A percentile compares a stretch with the other conserved stretches of the same genome.
Conservation (phyloP, 2,113 vertebrate genomes). For the Centrocercus urophasianus region DNA sequence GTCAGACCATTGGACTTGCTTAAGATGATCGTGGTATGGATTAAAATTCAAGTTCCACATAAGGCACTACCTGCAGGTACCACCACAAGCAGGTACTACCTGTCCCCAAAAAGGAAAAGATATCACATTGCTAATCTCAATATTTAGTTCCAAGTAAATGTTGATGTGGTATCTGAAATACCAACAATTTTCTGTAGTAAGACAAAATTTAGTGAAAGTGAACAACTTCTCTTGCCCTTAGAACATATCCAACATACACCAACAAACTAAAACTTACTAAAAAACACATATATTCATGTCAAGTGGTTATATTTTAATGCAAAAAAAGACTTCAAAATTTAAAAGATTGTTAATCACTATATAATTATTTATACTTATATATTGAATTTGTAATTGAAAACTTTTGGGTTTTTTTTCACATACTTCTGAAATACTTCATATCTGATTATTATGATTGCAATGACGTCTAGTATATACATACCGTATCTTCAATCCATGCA, state of each 20-base stretch:
- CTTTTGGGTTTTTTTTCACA: not conserved
- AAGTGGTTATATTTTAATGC: not conserved
- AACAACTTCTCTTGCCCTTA: not conserved
- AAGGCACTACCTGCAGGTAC: not conserved
- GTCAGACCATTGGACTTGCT: not conserved
- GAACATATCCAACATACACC: not conserved
- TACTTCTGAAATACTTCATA: not conserved
- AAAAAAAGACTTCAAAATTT: not conserved
- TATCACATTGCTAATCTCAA: not conserved
- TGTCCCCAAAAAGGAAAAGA: not conserved
- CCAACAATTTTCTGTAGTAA: not conserved
- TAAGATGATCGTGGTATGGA: not conserved
- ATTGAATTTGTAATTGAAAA: not conserved
- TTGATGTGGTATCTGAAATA: not conserved
- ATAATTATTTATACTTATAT: not conserved
- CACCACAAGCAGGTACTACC: not conserved
- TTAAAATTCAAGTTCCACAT: not conserved
- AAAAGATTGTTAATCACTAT: not conserved
- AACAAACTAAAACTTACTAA: not conserved
- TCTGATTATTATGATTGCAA: not conserved
- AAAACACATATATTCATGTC: not conserved
- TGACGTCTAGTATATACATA: slow-evolving; percentile 56
- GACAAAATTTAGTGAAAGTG: not conserved
- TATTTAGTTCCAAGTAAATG: not conserved
- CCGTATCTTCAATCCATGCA: slow-evolving; percentile 93